Evolutionary conservation across 2,888 invertebrate species (phyloP), one percentile per base, ranked within the genome.

Genomic region (Zygaena filipendulae): DNA sequence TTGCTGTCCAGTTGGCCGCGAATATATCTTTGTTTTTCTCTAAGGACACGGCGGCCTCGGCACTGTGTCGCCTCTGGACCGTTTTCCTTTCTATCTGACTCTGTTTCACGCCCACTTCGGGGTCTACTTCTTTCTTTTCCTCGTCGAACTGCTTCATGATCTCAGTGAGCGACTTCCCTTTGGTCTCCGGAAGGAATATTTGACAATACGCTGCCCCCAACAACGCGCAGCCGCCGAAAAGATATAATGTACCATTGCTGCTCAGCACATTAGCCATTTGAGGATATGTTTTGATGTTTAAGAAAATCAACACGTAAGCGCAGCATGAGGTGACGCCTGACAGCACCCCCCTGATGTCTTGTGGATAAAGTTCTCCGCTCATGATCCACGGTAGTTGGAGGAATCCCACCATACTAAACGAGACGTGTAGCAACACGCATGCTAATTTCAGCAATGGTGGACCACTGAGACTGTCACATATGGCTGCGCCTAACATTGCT

Each of bases 341-440:
- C 82, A 88, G 84, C 1, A 87, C 82, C 0, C 88, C 87, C 40
- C 89, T 68, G 2, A 87, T 86, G 32, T 83, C 81, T 37, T 87
- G 72, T 2, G 88, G 87, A 44, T 88, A 89, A 22, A 89, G 52
- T 47, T 89, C 89, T 2, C 88, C 88, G 0, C 86, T 87, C 84
- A 90, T 84, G 13, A 89, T 84, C 87, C 88, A 89, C 0, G 89
- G 89, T 3, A 90, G 67, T 12, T 88, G 89, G 1, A 89, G 58
- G 57, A 87, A 88, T 0, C 89, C 89, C 2, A 88, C 79, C 88
- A 88, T 90, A 36, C 87, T 87, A 45, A 86, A 86, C 1, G 85
- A 84, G 0, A 90, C 88, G 52, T 89, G 88, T 9, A 84, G 66
- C 13, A 88, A 60, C 1, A 90, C 79, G 39, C 87, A 87, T 0